A percentile compares a stretch with the other conserved stretches of the same genome.
Evolutionary conservation across 2,888 invertebrate species (phyloP).

Genomic region (Conistra vaccinii): DNA sequence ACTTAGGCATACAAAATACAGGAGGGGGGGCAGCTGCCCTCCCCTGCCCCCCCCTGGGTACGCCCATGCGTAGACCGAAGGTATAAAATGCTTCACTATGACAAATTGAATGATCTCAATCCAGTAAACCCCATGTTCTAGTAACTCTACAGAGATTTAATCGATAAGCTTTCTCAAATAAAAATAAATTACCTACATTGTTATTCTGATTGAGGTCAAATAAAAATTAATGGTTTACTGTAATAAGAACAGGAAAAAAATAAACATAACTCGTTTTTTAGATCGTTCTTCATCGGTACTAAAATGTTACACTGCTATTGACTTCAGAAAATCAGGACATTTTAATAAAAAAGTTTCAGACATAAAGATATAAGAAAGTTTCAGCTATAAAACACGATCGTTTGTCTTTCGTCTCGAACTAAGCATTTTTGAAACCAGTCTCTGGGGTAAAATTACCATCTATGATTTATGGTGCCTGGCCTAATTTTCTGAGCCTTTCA

Average conservation of each 20-base stretch:
- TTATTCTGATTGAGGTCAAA: constrained; percentile 16
- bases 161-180: constrained; percentile 5
- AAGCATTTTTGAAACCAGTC: constrained; percentile 7
- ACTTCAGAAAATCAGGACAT: neutral
- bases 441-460: neutral
- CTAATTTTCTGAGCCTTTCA: neutral
- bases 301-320: constrained; percentile 35
- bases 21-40: too few relatives aligned
- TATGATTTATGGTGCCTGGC: neutral
- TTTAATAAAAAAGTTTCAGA: constrained; percentile 31
- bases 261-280: constrained; percentile 1
- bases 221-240: neutral
- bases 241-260: constrained; percentile 7
- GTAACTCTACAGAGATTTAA: neutral
- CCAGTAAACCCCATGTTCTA: neutral
- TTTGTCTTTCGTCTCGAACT: neutral
- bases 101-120: neutral
- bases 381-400: constrained; percentile 9
- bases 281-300: constrained; percentile 13
- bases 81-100: neutral
- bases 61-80: neutral
- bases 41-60: too few relatives aligned
- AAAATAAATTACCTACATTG: constrained; percentile 12
- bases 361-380: constrained; percentile 10
- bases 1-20: too few relatives aligned